Conservation (phyloP, 2,797 vertebrate species). For the Sandelia bainsii region DNA sequence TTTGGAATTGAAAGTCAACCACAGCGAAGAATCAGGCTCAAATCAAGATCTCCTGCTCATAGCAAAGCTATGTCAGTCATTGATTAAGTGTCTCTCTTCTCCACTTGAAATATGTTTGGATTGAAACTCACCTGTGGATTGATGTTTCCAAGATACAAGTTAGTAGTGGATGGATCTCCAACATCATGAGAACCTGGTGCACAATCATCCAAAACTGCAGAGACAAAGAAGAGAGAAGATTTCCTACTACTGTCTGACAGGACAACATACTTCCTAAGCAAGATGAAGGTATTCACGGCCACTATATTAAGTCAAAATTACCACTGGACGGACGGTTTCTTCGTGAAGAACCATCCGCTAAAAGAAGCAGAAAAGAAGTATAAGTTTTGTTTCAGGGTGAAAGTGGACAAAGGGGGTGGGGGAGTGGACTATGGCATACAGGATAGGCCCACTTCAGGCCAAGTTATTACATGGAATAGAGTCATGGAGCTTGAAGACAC, state of each 20-base stretch:
- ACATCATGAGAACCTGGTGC: constrained; percentile 98
- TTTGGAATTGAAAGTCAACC: neutral
- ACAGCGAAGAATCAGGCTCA: neutral
- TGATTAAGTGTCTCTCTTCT: neutral
- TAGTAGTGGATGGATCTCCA: constrained; percentile 98
- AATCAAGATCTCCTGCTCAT: neutral
- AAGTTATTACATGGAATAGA: constrained; percentile 29
- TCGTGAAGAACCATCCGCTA: constrained; percentile 97
- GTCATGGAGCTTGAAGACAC: constrained; percentile 61
- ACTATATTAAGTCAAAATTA: constrained; percentile 88
- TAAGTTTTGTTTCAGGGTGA: constrained; percentile 79
- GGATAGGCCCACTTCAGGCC: constrained; percentile 32
- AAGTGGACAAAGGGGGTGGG: constrained; percentile 44
- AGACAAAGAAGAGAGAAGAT: constrained; percentile 69
- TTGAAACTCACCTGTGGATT: constrained; percentile 92
- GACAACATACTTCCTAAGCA: constrained; percentile 50
- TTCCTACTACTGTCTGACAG: constrained; percentile 60
- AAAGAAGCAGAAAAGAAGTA: constrained; percentile 83
- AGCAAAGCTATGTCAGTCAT: neutral
- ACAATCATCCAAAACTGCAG: constrained; percentile 95
- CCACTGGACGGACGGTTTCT: constrained; percentile 98
- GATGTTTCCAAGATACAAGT: constrained; percentile 98
- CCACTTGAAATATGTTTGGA: neutral
- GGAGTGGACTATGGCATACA: constrained; percentile 43
- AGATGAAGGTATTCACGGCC: constrained; percentile 74